Evolutionary conservation across 2,113 vertebrate species (phyloP).

Genomic region (Etheostoma cragini): DNA sequence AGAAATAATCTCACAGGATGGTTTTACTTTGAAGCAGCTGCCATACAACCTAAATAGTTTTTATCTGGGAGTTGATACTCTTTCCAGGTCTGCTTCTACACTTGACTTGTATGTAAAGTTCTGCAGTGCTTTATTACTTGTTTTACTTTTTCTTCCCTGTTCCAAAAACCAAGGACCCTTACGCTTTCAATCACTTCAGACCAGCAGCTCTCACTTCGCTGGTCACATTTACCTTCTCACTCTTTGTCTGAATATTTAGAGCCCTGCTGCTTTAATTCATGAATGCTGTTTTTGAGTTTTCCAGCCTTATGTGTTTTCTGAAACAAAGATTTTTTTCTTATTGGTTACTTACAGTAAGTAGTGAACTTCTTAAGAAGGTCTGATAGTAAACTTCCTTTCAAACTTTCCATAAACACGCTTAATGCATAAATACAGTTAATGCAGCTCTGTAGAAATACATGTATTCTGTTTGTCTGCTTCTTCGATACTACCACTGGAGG

Average conservation of each 20-base stretch:
- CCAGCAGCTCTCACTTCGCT: background rate
- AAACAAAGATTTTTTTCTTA: background rate
- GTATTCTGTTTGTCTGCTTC: background rate
- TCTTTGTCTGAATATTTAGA: background rate
- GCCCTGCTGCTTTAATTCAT: background rate
- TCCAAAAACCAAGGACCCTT: background rate
- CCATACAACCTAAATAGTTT: background rate
- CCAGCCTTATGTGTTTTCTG: background rate
- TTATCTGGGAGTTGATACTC: slow-evolving; percentile 9
- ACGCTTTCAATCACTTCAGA: background rate
- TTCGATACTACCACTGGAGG: background rate
- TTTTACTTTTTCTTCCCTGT: too few relatives aligned
- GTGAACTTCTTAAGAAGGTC: background rate
- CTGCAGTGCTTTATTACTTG: background rate
- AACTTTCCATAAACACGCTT: background rate
- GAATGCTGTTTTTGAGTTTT: background rate
- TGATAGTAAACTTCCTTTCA: background rate
- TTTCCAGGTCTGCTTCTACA: background rate
- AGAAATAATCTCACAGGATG: slow-evolving; percentile 11
- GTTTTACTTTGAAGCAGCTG: slow-evolving; percentile 22
- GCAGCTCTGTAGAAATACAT: background rate
- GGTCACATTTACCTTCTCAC: background rate
- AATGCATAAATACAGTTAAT: background rate
- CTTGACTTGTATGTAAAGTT: background rate
- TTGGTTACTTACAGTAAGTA: background rate